These are phyloP conservation scores for Coryphaenoides rupestris DNA, from an alignment of 2,113 vertebrate genomes.

Conservation along the genomic window DNA sequence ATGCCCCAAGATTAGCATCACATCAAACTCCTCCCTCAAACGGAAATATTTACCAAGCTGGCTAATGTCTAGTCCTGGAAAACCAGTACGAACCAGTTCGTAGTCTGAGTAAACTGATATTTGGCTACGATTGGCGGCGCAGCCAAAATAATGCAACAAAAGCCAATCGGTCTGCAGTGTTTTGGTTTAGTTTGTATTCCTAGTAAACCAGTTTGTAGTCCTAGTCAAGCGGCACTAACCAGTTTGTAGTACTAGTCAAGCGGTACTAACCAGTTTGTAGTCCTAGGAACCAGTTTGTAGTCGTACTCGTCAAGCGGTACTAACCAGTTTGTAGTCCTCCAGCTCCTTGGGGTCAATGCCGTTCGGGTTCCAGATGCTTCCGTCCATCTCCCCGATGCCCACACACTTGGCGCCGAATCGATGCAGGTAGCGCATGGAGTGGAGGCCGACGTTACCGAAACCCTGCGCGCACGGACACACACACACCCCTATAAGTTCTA, in stretches of 20 bases:
- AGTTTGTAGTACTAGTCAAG: background rate
- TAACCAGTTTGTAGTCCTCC: conserved; percentile 91
- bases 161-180: too few species aligned
- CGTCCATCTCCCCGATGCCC: conserved; percentile 88
- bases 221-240: background rate
- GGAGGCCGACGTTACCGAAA: conserved; percentile 95
- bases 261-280: background rate
- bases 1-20: too few species aligned
- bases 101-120: background rate
- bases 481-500: background rate
- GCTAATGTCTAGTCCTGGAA: background rate
- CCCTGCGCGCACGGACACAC: conserved; percentile 47
- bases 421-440: conserved; percentile 95
- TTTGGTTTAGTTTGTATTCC: background rate
- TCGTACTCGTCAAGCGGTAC: conserved; percentile 18
- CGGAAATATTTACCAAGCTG: background rate
- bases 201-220: background rate
- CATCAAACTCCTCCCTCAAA: background rate
- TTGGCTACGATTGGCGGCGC: too few species aligned
- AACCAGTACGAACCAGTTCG: background rate
- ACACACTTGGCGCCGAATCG: conserved; percentile 91
- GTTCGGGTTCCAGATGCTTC: conserved; percentile 89
- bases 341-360: conserved; percentile 96
- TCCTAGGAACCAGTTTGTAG: background rate
- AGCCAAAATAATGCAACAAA: too few species aligned